Conservation (phyloP, 2,113 vertebrate genomes). For the Proteles cristata region DNA sequence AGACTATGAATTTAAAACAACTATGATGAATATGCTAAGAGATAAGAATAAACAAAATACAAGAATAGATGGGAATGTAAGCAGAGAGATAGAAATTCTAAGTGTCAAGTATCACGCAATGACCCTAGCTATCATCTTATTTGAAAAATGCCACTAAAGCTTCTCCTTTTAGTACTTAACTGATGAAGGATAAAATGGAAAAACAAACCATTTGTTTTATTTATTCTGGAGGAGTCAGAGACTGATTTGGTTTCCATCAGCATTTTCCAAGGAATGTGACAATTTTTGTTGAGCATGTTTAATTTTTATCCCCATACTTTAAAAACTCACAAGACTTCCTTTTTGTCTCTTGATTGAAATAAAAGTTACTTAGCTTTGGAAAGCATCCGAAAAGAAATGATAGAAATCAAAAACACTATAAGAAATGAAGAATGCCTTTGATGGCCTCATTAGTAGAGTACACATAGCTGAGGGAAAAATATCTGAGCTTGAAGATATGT, state of each 20-base stretch:
- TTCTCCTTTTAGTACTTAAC: background rate
- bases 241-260: background rate
- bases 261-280: slow-evolving; percentile 26
- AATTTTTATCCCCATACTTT: slow-evolving; percentile 48
- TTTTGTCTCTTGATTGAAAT: slow-evolving; percentile 25
- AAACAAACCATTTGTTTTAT: background rate
- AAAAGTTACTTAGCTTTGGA: background rate
- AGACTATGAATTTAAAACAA: slow-evolving; percentile 5
- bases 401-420: background rate
- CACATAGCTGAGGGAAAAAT: background rate
- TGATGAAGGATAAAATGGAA: background rate
- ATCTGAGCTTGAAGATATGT: background rate
- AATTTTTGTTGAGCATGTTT: slow-evolving; percentile 47
- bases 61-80: background rate
- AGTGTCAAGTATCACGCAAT: background rate
- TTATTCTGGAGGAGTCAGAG: background rate
- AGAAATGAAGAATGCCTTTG: background rate
- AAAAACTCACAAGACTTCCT: slow-evolving; percentile 26
- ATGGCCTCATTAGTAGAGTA: background rate
- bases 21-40: background rate
- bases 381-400: background rate
- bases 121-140: background rate
- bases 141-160: slow-evolving; percentile 11
- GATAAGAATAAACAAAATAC: background rate
- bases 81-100: background rate